Evolutionary conservation across 2,113 vertebrate species (phyloP).

Genomic region (Formicarius rufipectus): DNA sequence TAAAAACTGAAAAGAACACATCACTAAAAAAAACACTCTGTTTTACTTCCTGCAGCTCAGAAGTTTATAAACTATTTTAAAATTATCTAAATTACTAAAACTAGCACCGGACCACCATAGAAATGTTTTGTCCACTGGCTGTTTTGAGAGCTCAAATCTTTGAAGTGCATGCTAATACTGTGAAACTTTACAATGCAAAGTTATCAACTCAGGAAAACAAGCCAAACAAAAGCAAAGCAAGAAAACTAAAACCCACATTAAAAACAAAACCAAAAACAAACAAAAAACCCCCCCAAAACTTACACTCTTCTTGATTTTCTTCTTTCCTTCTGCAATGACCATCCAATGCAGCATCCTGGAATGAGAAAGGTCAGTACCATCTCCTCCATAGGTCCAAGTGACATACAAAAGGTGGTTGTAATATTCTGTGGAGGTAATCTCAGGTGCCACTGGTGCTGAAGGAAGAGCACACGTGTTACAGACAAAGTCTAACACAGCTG

Average conservation of each 20-base stretch:
- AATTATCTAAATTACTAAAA: not conserved
- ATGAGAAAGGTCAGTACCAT: slow-evolving; percentile 88
- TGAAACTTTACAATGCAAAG: not conserved
- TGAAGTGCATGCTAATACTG: not conserved
- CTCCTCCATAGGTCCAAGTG: slow-evolving; percentile 90
- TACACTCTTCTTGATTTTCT: slow-evolving; percentile 86
- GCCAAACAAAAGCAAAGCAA: too few relatives aligned
- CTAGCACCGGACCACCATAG: not conserved
- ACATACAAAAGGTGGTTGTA: slow-evolving; percentile 83
- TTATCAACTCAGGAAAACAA: not conserved
- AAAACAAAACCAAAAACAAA: too few relatives aligned
- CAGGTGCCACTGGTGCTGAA: slow-evolving; percentile 90
- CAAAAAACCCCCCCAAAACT: too few relatives aligned
- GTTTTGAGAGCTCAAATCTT: not conserved
- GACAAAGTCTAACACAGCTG: not conserved
- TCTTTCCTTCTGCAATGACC: slow-evolving; percentile 89
- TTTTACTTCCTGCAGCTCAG: not conserved
- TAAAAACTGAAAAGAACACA: not conserved
- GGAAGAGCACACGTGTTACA: not conserved
- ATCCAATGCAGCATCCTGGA: slow-evolving; percentile 95
- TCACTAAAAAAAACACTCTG: not conserved
- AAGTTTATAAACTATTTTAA: not conserved
- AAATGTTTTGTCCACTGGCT: not conserved
- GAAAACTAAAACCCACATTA: too few relatives aligned
- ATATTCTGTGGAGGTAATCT: slow-evolving; percentile 89